phyloP scores from a whole-genome alignment of 2,797 vertebrate genomes.

The Neoniphon sammara region DNA sequence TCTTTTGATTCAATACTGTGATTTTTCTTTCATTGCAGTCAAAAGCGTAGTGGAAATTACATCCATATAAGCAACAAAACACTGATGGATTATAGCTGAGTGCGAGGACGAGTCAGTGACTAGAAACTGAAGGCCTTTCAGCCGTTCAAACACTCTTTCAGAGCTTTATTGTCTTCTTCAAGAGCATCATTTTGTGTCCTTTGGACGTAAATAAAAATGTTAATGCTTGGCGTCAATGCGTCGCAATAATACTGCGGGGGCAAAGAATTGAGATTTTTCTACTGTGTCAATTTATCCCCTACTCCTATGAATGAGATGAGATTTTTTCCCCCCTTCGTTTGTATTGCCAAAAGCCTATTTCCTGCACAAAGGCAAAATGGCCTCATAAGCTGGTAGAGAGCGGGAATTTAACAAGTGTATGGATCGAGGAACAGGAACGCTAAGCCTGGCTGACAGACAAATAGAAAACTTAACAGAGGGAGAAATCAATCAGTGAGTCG shows the following conservation, averaged over 20 bases:
- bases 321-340: constrained; percentile 10
- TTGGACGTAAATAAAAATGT: background rate
- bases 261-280: background rate
- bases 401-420: constrained; percentile 66
- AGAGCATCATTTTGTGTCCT: background rate
- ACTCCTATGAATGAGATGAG: constrained; percentile 14
- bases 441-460: constrained; percentile 70
- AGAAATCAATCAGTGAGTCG: constrained; percentile 73
- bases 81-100: background rate
- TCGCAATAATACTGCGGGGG: constrained; percentile 28
- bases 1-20: constrained; percentile 14
- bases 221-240: constrained; percentile 37
- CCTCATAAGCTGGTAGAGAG: constrained; percentile 55
- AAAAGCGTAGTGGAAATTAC: background rate
- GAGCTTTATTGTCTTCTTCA: constrained; percentile 19
- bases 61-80: background rate
- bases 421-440: constrained; percentile 52
- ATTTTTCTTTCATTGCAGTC: constrained; percentile 6
- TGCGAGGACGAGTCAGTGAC: background rate
- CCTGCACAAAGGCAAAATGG: constrained; percentile 49
- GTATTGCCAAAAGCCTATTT: constrained; percentile 33
- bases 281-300: background rate
- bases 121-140: constrained; percentile 1
- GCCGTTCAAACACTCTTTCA: background rate
- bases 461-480: constrained; percentile 70